Percentiles rank a stretch among this genome's conserved stretches.
These are phyloP conservation scores for Arizona elegans DNA, from an alignment of 2,113 vertebrate genomes.

Conservation along the genomic window DNA sequence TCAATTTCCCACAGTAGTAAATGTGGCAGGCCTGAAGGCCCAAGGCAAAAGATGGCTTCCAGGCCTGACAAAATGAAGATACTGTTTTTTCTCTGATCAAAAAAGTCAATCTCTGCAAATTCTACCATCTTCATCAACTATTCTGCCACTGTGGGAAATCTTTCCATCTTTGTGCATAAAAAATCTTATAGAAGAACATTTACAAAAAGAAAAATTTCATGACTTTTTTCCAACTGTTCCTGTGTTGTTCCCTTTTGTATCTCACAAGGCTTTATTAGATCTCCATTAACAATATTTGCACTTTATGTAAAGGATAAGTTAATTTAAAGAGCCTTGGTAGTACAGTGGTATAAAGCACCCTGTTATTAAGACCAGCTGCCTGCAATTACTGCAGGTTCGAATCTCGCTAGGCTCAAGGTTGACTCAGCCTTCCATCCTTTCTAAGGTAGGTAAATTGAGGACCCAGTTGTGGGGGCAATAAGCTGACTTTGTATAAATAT, in stretches of 20 bases:
- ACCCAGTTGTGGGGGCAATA: too few species aligned
- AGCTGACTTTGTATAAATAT: too few species aligned
- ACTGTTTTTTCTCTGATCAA: not conserved
- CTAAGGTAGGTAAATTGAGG: too few species aligned
- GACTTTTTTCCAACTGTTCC: not conserved
- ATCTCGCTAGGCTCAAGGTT: too few species aligned
- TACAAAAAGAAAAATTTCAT: not conserved
- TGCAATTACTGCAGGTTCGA: too few species aligned
- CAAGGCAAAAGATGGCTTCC: too few species aligned
- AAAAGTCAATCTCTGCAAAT: not conserved
- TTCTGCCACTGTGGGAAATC: not conserved
- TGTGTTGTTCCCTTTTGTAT: not conserved
- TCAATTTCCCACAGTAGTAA: too few species aligned
- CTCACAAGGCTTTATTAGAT: not conserved
- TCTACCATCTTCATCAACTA: not conserved
- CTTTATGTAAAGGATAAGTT: not conserved
- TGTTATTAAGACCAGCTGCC: too few species aligned
- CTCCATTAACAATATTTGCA: not conserved
- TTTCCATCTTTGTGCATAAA: not conserved
- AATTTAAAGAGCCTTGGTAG: too few species aligned
- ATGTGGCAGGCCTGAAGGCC: too few species aligned
- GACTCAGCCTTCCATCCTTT: too few species aligned
- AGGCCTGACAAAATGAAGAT: not conserved
- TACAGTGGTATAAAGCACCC: too few species aligned
- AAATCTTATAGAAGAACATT: not conserved